phyloP scores from a whole-genome alignment of 2,113 vertebrate species.

The Cromileptes altivelis region DNA sequence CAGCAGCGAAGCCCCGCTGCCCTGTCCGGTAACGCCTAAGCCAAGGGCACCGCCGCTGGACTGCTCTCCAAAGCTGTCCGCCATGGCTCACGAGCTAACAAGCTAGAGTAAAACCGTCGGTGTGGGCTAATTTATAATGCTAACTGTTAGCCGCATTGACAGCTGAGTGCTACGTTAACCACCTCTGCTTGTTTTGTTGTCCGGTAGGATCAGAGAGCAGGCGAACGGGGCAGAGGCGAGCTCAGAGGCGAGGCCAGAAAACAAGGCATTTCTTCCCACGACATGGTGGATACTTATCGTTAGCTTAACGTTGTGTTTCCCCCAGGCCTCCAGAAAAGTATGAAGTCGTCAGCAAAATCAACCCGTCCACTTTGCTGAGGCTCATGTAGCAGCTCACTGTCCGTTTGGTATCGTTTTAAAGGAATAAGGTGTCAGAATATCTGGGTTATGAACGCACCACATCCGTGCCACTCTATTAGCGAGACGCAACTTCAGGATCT shows the following conservation, averaged over 20 bases:
- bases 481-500: slow-evolving; percentile 57
- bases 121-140: slow-evolving; percentile 21
- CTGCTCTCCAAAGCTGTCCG: slow-evolving; percentile 78
- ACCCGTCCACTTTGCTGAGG: not conserved
- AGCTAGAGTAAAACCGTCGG: slow-evolving; percentile 35
- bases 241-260: slow-evolving; percentile 57
- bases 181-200: slow-evolving; percentile 14
- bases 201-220: slow-evolving; percentile 49
- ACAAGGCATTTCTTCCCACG: slow-evolving; percentile 55
- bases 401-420: not conserved
- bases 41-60: slow-evolving; percentile 65
- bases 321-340: slow-evolving; percentile 53
- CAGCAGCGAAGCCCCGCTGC: slow-evolving; percentile 67
- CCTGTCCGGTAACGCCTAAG: slow-evolving; percentile 62
- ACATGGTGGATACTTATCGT: slow-evolving; percentile 61
- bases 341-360: not conserved
- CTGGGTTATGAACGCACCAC: slow-evolving; percentile 6
- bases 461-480: not conserved
- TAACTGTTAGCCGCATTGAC: slow-evolving; percentile 55
- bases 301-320: slow-evolving; percentile 48
- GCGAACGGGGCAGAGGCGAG: slow-evolving; percentile 2
- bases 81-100: slow-evolving; percentile 74
- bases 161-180: slow-evolving; percentile 23
- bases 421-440: not conserved
- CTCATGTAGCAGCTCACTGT: not conserved